phyloP scores from a whole-genome alignment of 2,113 vertebrate genomes.

The Edolisoma coerulescens region DNA sequence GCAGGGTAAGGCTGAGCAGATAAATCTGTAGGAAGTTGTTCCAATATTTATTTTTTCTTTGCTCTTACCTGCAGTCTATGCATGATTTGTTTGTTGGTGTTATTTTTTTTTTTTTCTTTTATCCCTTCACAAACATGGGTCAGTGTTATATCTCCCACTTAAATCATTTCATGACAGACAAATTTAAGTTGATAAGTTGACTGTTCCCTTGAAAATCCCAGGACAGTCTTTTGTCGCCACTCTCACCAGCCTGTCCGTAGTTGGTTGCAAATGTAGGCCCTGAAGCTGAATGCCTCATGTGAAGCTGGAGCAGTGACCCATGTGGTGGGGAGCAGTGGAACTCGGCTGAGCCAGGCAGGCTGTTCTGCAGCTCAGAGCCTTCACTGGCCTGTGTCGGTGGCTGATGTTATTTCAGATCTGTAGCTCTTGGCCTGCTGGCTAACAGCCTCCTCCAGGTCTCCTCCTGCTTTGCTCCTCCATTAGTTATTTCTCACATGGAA shows the following conservation, averaged over 20 bases:
- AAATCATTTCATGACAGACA: neutral
- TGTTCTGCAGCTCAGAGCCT: neutral
- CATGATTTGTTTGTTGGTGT: neutral
- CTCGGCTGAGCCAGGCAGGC: neutral
- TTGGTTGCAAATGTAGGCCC: neutral
- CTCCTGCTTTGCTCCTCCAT: neutral
- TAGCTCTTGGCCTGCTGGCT: neutral
- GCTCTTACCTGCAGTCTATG: neutral
- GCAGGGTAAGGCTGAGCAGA: neutral
- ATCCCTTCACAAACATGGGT: neutral
- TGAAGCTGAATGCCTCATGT: fast-evolving
- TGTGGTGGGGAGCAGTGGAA: neutral
- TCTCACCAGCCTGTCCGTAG: neutral
- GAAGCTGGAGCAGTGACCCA: neutral
- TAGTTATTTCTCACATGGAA: neutral
- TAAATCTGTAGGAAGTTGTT: neutral
- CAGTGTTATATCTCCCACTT: neutral
- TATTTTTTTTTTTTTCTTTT: neutral
- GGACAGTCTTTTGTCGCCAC: no score
- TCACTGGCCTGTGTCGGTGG: fast-evolving
- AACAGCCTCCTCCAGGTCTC: neutral
- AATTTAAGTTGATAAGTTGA: neutral
- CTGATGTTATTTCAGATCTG: neutral
- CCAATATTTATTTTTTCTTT: neutral
- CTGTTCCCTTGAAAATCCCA: neutral